These are phyloP conservation scores for Gallirallus australis DNA, from an alignment of 2,797 vertebrate genomes.

Conservation along the genomic window DNA sequence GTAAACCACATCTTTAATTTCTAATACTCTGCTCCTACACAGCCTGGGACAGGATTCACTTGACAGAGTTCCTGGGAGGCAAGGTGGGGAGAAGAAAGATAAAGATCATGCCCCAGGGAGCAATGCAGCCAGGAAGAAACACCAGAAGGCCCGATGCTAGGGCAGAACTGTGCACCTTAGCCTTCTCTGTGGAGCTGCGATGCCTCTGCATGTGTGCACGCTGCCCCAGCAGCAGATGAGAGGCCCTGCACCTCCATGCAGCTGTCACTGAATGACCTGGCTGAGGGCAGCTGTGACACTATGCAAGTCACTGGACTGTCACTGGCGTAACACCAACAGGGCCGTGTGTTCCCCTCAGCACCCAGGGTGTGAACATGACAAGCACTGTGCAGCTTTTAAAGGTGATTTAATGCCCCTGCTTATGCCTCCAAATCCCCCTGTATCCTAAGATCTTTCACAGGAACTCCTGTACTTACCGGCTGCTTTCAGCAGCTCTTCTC, in stretches of 20 bases:
- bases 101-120: not conserved
- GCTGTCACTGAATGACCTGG: not conserved
- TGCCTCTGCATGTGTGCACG: not conserved
- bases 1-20: not conserved
- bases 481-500: slow-evolving; percentile 67
- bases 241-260: not conserved
- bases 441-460: not conserved
- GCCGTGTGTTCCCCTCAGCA: not conserved
- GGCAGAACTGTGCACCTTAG: not conserved
- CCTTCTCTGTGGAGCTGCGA: not conserved
- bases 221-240: not conserved
- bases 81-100: not conserved
- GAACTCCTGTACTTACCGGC: slow-evolving; percentile 59
- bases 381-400: not conserved
- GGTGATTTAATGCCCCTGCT: not conserved
- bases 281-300: not conserved
- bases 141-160: not conserved
- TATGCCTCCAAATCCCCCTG: not conserved
- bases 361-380: not conserved
- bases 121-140: not conserved
- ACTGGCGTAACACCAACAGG: not conserved
- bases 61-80: slow-evolving; percentile 9
- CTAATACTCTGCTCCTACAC: not conserved
- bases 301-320: not conserved
- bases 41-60: not conserved